Conservation (phyloP, 2,888 invertebrate species). For the Anarsia innoxiella region DNA sequence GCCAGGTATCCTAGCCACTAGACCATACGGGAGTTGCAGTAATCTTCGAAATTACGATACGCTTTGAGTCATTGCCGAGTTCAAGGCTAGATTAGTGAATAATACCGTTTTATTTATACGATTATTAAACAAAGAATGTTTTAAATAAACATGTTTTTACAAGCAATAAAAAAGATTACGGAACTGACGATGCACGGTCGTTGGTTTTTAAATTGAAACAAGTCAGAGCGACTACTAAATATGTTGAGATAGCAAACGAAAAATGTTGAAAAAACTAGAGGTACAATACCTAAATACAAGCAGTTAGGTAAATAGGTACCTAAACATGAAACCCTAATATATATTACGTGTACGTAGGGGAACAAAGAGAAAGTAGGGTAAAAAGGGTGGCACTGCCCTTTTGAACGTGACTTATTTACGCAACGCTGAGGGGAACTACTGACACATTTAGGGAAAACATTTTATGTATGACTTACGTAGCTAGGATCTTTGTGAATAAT, state of each 20-base stretch:
- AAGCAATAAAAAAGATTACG: background rate
- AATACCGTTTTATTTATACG: no score
- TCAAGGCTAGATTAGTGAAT: no score
- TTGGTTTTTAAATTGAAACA: no score
- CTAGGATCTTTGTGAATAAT: no score
- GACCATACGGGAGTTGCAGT: constrained; percentile 71
- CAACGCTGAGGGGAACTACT: no score
- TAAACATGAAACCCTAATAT: background rate
- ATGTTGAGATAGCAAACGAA: background rate
- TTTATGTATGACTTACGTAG: no score
- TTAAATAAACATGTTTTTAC: no score
- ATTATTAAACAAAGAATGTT: no score
- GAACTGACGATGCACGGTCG: no score
- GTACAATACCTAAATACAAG: no score
- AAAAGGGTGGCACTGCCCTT: background rate
- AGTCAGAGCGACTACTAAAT: background rate
- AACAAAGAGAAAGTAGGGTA: constrained; percentile 2
- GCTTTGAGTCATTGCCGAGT: background rate
- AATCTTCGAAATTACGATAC: constrained; percentile 1
- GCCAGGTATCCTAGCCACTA: constrained; percentile 82
- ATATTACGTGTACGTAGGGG: background rate
- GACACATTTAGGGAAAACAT: no score
- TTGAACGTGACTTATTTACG: constrained; percentile 1
- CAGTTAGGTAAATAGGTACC: no score
- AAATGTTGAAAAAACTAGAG: background rate